These are phyloP conservation scores for Turritopsis dohrnii DNA, from an alignment of 30 jellyfish, hydroid and myxozoan species.

Conservation along the genomic window DNA sequence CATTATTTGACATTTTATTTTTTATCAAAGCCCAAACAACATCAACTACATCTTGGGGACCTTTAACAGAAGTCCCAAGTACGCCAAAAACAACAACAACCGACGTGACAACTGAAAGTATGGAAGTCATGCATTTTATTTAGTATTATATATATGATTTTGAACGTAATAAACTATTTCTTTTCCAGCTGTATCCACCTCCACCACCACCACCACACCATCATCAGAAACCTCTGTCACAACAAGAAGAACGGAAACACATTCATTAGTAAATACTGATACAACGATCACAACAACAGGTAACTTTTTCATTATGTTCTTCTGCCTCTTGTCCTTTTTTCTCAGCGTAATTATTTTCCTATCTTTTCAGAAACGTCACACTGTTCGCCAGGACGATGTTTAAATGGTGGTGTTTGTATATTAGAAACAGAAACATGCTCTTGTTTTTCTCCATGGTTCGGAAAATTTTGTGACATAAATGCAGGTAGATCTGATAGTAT, in stretches of 20 bases:
- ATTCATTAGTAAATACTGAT: neutral
- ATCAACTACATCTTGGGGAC: neutral
- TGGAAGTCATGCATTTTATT: neutral
- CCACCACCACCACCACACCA: neutral
- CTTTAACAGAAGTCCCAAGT: neutral
- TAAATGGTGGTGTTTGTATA: neutral
- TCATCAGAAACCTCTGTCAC: neutral
- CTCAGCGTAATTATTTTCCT: neutral
- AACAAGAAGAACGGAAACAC: neutral
- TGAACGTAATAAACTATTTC: neutral
- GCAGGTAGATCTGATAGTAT: neutral
- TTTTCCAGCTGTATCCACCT: neutral
- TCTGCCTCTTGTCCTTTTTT: neutral
- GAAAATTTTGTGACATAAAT: neutral
- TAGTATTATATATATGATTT: too few relatives aligned
- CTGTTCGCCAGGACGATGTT: neutral
- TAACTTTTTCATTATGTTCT: neutral
- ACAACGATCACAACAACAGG: neutral
- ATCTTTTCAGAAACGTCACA: neutral
- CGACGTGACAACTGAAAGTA: neutral
- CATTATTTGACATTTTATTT: neutral
- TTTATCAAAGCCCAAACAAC: neutral
- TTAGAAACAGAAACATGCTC: neutral
- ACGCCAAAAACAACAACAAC: neutral
- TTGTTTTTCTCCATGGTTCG: neutral